Evolutionary conservation across 2,888 invertebrate genomes (phyloP).

Genomic region (Conomelus anceps): DNA sequence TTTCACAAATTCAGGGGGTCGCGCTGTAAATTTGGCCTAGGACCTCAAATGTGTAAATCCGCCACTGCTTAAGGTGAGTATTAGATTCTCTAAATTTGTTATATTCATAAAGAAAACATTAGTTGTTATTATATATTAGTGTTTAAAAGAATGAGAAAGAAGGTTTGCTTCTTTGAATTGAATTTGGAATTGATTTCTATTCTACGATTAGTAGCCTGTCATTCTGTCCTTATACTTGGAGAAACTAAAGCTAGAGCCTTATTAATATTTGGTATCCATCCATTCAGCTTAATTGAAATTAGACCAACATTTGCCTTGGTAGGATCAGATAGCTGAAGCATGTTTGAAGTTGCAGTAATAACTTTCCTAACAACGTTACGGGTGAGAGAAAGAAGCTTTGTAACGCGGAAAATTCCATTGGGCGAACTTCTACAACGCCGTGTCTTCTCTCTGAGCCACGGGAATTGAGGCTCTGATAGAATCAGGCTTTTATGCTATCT

Average conservation of each 20-base stretch:
- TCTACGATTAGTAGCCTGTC: neutral
- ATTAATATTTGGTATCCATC: neutral
- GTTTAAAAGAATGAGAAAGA: too few species aligned
- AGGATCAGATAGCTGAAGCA: neutral
- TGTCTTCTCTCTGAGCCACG: neutral
- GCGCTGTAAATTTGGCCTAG: too few species aligned
- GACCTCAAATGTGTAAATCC: too few species aligned
- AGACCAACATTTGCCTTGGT: neutral
- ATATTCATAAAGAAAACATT: too few species aligned
- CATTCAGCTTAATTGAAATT: neutral
- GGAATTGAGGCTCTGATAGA: neutral
- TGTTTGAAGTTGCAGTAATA: neutral
- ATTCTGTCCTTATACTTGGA: neutral
- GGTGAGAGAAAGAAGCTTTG: neutral
- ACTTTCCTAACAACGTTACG: neutral
- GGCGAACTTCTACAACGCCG: neutral
- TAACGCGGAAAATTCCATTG: neutral
- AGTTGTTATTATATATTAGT: too few species aligned
- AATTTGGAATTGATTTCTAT: too few species aligned
- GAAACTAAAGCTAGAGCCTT: neutral
- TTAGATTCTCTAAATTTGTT: too few species aligned
- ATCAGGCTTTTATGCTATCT: neutral
- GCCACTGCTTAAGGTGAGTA: too few species aligned
- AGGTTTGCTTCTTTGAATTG: too few species aligned
- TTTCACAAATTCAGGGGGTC: too few species aligned